Conservation (phyloP, 2,113 vertebrate genomes). For the Abramis brama region DNA sequence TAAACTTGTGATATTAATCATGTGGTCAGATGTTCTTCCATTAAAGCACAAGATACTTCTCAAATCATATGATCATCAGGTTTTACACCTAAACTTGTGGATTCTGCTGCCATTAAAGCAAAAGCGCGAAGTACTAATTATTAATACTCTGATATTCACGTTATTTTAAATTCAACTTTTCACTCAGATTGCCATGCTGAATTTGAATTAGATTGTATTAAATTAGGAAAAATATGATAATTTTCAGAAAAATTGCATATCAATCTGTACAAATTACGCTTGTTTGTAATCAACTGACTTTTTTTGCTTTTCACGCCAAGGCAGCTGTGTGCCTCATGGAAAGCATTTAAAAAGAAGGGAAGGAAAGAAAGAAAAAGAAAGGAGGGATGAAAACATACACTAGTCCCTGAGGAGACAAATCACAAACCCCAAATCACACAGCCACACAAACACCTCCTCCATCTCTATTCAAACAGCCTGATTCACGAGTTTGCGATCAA, state of each 20-base stretch:
- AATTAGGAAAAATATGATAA: not conserved
- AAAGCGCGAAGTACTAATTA: not conserved
- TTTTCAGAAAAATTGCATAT: not conserved
- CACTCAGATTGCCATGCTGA: not conserved
- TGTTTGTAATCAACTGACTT: not conserved
- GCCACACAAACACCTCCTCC: slow-evolving; percentile 12
- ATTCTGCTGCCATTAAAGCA: not conserved
- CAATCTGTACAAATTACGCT: not conserved
- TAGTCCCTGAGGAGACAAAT: not conserved
- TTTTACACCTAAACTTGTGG: not conserved
- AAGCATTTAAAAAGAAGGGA: not conserved
- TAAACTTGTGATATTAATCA: not conserved
- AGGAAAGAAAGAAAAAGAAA: slow-evolving; percentile 3
- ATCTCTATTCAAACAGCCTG: not conserved
- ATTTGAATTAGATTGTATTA: not conserved
- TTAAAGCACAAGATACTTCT: not conserved
- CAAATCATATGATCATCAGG: not conserved
- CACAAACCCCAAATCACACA: not conserved
- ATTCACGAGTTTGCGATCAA: not conserved
- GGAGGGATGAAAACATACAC: not conserved
- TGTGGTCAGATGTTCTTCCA: not conserved
- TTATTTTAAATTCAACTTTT: not conserved
- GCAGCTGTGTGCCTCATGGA: slow-evolving; percentile 3
- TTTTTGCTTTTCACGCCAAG: slow-evolving; percentile 4
- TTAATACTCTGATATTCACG: not conserved